Conservation (phyloP, 1,140 invertebrate species). For the Lucilia sericata region DNA sequence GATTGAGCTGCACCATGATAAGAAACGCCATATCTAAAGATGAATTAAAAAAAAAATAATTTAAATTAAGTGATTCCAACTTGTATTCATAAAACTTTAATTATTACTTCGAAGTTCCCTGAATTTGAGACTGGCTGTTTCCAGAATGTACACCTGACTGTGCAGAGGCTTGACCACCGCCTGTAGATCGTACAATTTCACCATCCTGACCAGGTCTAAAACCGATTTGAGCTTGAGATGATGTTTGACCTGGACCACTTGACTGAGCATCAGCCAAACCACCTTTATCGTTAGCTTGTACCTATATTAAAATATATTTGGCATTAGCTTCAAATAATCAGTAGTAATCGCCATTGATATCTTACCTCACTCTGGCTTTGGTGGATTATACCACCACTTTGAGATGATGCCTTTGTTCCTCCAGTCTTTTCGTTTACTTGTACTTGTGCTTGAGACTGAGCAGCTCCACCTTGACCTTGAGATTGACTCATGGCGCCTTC, state of each 20-base stretch:
- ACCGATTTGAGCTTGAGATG: constrained; percentile 87
- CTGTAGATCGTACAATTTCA: constrained; percentile 72
- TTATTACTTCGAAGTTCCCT: constrained; percentile 75
- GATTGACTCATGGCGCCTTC: constrained; percentile 80
- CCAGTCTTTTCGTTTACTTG: constrained; percentile 79
- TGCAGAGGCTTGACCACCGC: constrained; percentile 81
- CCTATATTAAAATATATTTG: constrained; percentile 74
- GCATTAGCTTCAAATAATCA: no score
- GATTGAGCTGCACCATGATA: constrained; percentile 86
- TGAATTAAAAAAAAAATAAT: constrained; percentile 12
- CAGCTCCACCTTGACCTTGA: constrained; percentile 78
- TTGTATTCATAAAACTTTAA: no score
- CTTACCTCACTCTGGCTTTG: constrained; percentile 70
- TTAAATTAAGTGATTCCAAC: neutral
- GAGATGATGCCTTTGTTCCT: constrained; percentile 78
- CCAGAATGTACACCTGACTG: constrained; percentile 80
- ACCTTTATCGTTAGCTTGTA: constrained; percentile 81
- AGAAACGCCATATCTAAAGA: constrained; percentile 76
- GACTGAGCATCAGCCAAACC: constrained; percentile 87
- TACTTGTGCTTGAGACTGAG: constrained; percentile 83
- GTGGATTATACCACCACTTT: constrained; percentile 80
- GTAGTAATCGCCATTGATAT: no score
- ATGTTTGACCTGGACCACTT: constrained; percentile 83
- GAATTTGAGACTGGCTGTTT: constrained; percentile 83
- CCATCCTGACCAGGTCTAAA: constrained; percentile 79